Conservation (phyloP, 2,113 vertebrate species). For the Zosterops hypoxanthus region DNA sequence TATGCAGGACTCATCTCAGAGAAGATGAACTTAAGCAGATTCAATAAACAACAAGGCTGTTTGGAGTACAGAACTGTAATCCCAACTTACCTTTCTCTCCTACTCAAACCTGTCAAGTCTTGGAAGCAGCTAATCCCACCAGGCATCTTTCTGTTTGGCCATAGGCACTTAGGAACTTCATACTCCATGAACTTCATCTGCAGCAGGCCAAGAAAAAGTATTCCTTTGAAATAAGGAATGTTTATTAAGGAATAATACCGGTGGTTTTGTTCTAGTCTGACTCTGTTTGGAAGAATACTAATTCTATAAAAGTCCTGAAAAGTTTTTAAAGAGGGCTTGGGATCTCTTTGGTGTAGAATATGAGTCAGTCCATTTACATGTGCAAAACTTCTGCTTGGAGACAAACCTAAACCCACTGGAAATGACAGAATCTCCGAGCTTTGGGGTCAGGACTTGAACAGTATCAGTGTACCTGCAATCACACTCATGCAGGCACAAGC, state of each 20-base stretch:
- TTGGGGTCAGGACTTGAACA: background rate
- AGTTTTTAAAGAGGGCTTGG: background rate
- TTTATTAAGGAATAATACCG: background rate
- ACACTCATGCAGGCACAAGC: background rate
- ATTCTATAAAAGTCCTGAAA: background rate
- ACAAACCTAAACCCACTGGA: background rate
- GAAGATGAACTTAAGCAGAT: background rate
- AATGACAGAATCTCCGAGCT: background rate
- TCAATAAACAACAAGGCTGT: background rate
- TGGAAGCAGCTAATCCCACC: background rate
- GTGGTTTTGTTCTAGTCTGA: background rate
- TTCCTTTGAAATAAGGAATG: background rate
- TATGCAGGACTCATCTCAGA: background rate
- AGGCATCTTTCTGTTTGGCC: background rate
- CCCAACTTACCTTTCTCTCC: background rate
- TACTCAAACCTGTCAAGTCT: background rate
- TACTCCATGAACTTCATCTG: background rate
- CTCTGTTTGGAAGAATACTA: background rate
- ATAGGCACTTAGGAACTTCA: background rate
- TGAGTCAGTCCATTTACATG: accelerated
- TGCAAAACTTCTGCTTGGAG: background rate
- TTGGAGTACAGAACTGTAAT: background rate
- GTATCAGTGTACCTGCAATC: background rate
- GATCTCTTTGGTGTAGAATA: background rate
- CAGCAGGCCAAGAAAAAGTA: background rate